A percentile compares a stretch with the other conserved stretches of the same genome.
These are phyloP conservation scores for Hartigia nigra DNA, from an alignment of 2,888 invertebrate genomes.

Conservation along the genomic window DNA sequence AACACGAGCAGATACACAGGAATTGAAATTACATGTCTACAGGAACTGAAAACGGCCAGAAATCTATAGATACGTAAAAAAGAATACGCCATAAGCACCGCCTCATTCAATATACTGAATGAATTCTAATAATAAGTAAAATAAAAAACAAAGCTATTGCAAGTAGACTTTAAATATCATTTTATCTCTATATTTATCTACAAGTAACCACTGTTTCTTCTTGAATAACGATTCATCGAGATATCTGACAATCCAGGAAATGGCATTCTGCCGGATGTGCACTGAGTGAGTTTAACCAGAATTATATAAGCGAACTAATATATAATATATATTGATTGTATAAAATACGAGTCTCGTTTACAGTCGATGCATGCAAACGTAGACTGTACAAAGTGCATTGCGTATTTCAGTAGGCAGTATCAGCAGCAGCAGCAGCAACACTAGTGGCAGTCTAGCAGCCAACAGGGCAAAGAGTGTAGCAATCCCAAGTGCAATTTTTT, in stretches of 20 bases:
- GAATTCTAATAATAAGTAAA: not conserved
- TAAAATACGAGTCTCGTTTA: not conserved
- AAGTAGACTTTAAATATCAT: not conserved
- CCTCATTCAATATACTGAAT: not conserved
- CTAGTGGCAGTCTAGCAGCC: not conserved
- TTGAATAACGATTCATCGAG: not conserved
- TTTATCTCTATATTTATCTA: not conserved
- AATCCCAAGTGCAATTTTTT: not conserved
- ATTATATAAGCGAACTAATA: not conserved
- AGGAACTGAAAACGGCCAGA: not conserved
- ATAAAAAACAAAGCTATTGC: not conserved
- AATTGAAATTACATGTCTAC: not conserved
- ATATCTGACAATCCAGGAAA: not conserved
- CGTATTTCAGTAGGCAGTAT: not conserved
- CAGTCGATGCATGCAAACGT: not conserved
- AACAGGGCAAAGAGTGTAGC: not conserved
- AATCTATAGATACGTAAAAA: not conserved
- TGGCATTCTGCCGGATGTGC: not conserved
- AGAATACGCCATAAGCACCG: not conserved
- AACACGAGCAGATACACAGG: not conserved
- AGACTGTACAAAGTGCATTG: not conserved
- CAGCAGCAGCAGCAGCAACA: not conserved
- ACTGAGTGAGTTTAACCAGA: not conserved
- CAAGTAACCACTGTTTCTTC: not conserved
- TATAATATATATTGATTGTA: not conserved